Evolutionary conservation across 64 coral and sea anemone species (phyloP), one percentile per base, ranked within the genome.

Genomic region (Hydrozoanthus tunicans): DNA sequence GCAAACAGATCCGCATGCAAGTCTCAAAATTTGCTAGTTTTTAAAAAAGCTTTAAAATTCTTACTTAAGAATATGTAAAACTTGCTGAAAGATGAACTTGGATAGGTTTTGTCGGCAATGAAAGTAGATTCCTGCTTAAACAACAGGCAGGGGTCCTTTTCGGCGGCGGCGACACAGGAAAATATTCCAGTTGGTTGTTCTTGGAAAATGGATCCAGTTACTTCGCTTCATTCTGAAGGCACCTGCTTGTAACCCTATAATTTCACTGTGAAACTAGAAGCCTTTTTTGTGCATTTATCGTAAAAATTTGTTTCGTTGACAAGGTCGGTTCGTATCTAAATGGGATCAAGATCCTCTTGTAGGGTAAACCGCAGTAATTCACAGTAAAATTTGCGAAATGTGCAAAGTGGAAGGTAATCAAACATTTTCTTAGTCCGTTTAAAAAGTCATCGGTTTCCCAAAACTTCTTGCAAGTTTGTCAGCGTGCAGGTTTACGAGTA

Each of bases 351-450:
- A 88, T 71, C 58, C 84, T 75, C 84, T 75, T 75, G 56, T 62
- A 26, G 32, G 64, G 7, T 43, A 59, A 88, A 88, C 84, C 84
- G 70, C 84, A 88, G 53, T 88, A 75, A 88, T 88, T 88, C 84
- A 73, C 54, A 13, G 55, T 88, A 59, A 58, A 82, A 13, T 51
- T 52, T 62, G 13, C 11, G 6, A 54, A 55, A 70, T 85, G 51
- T 70, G 32, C 65, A 71, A 55, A 56, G 59, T 81, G 58, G 4
- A 63, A 82, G 52, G 27, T 76, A 11, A 76, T 76, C 20, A 43
- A 43, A 51, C 25, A 24, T 10, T 74, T 43, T 51, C 27, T 53
- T 76, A 69, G 15, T 17, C 15, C 6, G 15, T 23, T 4, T 17
- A 17, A n/a, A 43, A 43, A 43, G 32, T 43, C 0, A 43, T 43